Percentiles rank a stretch among this genome's conserved stretches.
Evolutionary conservation across 2,797 vertebrate genomes (phyloP).

Genomic region (Mormyrops boulengeri): DNA sequence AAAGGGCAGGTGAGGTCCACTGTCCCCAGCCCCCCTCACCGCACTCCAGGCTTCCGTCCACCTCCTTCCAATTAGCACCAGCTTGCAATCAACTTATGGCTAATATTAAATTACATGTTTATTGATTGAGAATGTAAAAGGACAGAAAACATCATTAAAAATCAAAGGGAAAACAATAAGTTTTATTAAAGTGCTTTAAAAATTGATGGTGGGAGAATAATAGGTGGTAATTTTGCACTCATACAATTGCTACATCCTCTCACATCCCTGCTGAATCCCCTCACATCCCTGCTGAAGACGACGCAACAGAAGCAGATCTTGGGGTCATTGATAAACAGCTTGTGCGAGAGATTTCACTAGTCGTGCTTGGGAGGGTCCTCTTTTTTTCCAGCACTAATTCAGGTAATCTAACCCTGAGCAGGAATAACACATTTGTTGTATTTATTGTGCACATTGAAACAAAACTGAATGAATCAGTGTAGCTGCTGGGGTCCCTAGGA

Average conservation of each 20-base stretch:
- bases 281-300: not conserved
- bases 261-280: slow-evolving; percentile 2
- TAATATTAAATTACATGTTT: not conserved
- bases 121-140: not conserved
- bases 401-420: not conserved
- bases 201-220: not conserved
- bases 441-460: not conserved
- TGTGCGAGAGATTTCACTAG: not conserved
- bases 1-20: not conserved
- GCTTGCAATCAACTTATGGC: not conserved
- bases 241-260: not conserved
- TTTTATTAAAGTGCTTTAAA: not conserved
- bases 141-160: not conserved
- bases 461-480: not conserved
- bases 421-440: not conserved
- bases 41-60: not conserved
- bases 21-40: not conserved
- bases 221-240: not conserved
- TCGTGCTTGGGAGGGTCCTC: not conserved
- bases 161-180: not conserved
- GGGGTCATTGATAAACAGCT: not conserved
- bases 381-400: not conserved
- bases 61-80: not conserved
- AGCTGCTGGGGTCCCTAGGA: not conserved
- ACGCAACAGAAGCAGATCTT: not conserved